These are phyloP conservation scores for Palaemon carinicauda DNA, from an alignment of 1,140 invertebrate species.

Conservation along the genomic window DNA sequence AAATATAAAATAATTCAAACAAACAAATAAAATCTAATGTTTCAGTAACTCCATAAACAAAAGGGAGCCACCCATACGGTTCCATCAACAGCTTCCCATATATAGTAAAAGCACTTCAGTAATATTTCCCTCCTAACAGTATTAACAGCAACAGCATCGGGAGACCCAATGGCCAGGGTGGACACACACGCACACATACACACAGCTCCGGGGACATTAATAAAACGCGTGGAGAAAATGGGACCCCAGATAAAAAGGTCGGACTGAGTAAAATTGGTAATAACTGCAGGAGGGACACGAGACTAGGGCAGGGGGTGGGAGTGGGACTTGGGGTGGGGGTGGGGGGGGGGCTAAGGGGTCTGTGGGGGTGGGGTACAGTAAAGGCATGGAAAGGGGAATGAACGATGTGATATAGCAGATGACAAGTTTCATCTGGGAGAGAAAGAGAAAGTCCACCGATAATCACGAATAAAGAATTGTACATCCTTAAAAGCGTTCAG, in stretches of 20 bases:
- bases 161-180: neutral
- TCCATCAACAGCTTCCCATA: neutral
- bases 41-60: too few relatives aligned
- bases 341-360: neutral
- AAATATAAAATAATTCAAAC: neutral
- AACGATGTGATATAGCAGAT: too few relatives aligned
- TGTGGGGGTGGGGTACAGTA: too few relatives aligned
- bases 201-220: conserved; percentile 22
- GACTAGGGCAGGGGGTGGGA: neutral
- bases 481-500: too few relatives aligned
- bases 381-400: too few relatives aligned
- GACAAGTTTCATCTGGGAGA: too few relatives aligned
- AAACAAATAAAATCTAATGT: conserved; percentile 1
- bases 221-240: conserved; percentile 31
- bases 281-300: neutral
- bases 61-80: neutral
- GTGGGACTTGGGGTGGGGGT: neutral
- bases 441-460: too few relatives aligned
- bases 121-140: too few relatives aligned
- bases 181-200: neutral
- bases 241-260: conserved; percentile 24
- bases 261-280: conserved; percentile 36
- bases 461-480: too few relatives aligned
- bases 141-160: neutral
- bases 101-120: too few relatives aligned